Percentiles rank a stretch among this genome's conserved stretches.
phyloP scores from a whole-genome alignment of 2,888 invertebrate species.

The Drosophila ezoana region DNA sequence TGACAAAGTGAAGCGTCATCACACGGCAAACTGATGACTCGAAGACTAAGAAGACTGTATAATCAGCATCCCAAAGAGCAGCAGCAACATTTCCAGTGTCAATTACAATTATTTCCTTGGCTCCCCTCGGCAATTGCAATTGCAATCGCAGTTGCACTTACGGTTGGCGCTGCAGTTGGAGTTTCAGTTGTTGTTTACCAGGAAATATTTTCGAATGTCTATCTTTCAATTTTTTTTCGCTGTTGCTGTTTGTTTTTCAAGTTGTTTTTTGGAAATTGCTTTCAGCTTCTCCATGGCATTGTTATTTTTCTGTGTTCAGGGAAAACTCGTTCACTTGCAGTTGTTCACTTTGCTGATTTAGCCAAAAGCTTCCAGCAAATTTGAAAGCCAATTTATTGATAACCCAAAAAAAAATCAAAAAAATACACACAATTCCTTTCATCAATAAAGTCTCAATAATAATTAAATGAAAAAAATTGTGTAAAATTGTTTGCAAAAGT shows the following conservation, averaged over 20 bases:
- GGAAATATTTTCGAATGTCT: slow-evolving; percentile 45
- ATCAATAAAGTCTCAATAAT: too few species aligned
- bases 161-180: slow-evolving; percentile 29
- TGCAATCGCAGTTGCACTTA: slow-evolving; percentile 22
- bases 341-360: slow-evolving; percentile 13
- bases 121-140: slow-evolving; percentile 11
- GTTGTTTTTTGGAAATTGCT: slow-evolving; percentile 61
- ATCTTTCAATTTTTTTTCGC: slow-evolving; percentile 7
- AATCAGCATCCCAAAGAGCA: slow-evolving; percentile 37
- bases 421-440: too few species aligned
- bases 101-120: slow-evolving; percentile 59
- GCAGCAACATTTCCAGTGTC: slow-evolving; percentile 61
- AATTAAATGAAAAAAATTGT: too few species aligned
- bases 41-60: slow-evolving; percentile 4
- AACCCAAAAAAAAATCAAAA: not conserved
- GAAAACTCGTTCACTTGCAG: slow-evolving; percentile 44
- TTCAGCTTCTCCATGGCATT: slow-evolving; percentile 19
- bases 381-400: slow-evolving; percentile 28
- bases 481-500: too few species aligned
- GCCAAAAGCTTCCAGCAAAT: slow-evolving; percentile 8
- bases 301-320: slow-evolving; percentile 24
- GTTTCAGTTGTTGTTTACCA: slow-evolving; percentile 49
- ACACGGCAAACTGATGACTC: slow-evolving; percentile 19
- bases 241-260: slow-evolving; percentile 36
- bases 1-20: slow-evolving; percentile 61